Percentiles rank a stretch among this genome's conserved stretches.
Conservation (phyloP, 2,888 invertebrate genomes). For the Gortyna flavago region DNA sequence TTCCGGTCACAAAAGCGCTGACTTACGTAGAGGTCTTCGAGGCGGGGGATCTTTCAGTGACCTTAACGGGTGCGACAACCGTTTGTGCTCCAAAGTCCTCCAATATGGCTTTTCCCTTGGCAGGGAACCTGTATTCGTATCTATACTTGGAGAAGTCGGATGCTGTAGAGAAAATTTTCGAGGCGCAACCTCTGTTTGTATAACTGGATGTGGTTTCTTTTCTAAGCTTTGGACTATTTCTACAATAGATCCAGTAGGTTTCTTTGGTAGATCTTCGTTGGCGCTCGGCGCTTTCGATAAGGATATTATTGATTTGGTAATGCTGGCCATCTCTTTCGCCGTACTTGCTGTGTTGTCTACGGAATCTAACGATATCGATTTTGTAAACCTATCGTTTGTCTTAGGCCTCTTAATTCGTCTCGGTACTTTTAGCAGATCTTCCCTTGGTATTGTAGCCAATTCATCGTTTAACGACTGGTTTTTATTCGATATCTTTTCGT, state of each 20-base stretch:
- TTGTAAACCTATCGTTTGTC: conserved; percentile 68
- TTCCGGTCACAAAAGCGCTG: conserved; percentile 77
- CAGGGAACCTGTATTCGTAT: conserved; percentile 79
- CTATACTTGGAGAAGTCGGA: conserved; percentile 71
- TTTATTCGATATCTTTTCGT: conserved; percentile 82
- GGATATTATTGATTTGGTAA: conserved; percentile 83
- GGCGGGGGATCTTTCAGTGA: conserved; percentile 83
- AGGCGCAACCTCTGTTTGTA: conserved; percentile 64
- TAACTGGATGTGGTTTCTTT: conserved; percentile 67
- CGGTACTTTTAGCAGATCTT: conserved; percentile 84
- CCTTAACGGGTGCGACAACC: conserved; percentile 85
- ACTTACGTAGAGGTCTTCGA: conserved; percentile 86
- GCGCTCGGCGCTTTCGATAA: conserved; percentile 84
- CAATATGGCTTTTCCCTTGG: conserved; percentile 84
- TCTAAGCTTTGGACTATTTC: conserved; percentile 79
- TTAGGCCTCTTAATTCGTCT: conserved; percentile 83
- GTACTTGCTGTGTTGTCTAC: conserved; percentile 36
- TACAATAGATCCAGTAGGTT: conserved; percentile 69
- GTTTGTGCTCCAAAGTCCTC: conserved; percentile 87
- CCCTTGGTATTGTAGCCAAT: conserved; percentile 77
- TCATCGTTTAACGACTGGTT: conserved; percentile 72
- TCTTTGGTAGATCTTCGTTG: conserved; percentile 74
- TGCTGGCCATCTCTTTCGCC: conserved; percentile 75
- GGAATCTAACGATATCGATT: conserved; percentile 55
- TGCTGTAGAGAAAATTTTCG: conserved; percentile 83